Conservation (phyloP, 64 coral and sea anemone species). For the Hydrozoanthus tunicans region DNA sequence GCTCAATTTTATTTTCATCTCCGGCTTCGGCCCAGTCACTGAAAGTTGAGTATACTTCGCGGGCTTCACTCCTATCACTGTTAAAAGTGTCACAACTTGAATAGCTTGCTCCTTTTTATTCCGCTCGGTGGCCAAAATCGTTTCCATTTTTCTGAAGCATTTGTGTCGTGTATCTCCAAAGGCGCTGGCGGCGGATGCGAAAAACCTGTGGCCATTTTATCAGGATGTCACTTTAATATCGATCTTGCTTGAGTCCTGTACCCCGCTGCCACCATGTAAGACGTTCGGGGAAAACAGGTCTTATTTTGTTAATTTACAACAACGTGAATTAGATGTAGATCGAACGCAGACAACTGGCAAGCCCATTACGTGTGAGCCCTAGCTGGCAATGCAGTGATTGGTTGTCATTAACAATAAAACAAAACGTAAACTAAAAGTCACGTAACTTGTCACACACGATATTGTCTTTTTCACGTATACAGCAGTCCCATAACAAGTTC, state of each 20-base stretch:
- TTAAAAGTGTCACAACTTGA: background rate
- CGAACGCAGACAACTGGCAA: background rate
- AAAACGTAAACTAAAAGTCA: too few relatives aligned
- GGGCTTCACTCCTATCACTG: slow-evolving; percentile 46
- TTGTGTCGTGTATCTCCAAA: slow-evolving; percentile 45
- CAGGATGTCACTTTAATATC: background rate
- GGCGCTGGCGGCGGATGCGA: slow-evolving; percentile 25
- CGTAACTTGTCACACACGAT: background rate
- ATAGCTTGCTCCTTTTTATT: background rate
- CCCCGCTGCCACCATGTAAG: slow-evolving; percentile 11
- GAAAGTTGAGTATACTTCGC: slow-evolving; percentile 52
- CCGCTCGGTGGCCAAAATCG: slow-evolving; percentile 35
- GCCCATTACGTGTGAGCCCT: background rate
- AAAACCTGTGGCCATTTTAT: slow-evolving; percentile 33
- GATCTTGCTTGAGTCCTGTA: background rate
- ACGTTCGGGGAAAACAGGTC: background rate
- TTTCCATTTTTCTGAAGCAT: slow-evolving; percentile 26
- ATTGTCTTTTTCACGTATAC: background rate
- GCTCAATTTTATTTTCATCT: background rate
- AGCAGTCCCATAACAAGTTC: slow-evolving; percentile 1
- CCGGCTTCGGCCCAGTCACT: slow-evolving; percentile 14
- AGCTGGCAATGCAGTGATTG: too few relatives aligned
- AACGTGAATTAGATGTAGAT: background rate
- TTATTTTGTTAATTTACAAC: background rate
- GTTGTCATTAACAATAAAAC: too few relatives aligned